These are phyloP conservation scores for Danio jaintianensis DNA, from an alignment of 2,797 vertebrate genomes.

Conservation along the genomic window DNA sequence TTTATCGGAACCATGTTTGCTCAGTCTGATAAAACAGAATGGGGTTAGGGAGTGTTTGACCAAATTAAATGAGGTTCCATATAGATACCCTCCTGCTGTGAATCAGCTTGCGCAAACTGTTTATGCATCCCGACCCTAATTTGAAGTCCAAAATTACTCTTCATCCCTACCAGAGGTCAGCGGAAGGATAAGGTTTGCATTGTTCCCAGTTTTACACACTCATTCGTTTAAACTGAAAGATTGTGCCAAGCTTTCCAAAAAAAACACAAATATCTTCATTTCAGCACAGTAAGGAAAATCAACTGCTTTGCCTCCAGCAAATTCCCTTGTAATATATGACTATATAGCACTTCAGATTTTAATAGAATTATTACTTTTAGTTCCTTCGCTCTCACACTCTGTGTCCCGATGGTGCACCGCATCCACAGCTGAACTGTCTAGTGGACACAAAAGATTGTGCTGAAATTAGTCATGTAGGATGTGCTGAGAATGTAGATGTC, in stretches of 20 bases:
- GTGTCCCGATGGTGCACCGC: neutral
- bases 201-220: conserved; percentile 31
- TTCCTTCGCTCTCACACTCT: neutral
- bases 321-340: conserved; percentile 37
- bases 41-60: conserved; percentile 22
- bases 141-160: conserved; percentile 37
- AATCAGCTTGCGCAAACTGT: neutral
- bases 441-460: conserved; percentile 30
- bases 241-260: conserved; percentile 13
- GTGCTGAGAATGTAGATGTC: conserved; percentile 74
- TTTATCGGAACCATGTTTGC: conserved; percentile 54
- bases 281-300: conserved; percentile 23
- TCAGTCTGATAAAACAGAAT: conserved; percentile 37
- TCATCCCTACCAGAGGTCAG: conserved; percentile 1
- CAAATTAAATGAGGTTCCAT: conserved; percentile 50
- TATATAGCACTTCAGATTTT: conserved; percentile 39
- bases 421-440: conserved; percentile 22
- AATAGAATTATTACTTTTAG: conserved; percentile 37
- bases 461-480: conserved; percentile 63
- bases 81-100: conserved; percentile 44
- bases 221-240: conserved; percentile 6
- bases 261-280: conserved; percentile 22
- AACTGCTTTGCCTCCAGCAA: conserved; percentile 25
- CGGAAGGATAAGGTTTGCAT: conserved; percentile 12
- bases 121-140: conserved; percentile 31